These are phyloP conservation scores for Danaus melanippus DNA, from an alignment of 1,140 invertebrate genomes.

Conservation along the genomic window DNA sequence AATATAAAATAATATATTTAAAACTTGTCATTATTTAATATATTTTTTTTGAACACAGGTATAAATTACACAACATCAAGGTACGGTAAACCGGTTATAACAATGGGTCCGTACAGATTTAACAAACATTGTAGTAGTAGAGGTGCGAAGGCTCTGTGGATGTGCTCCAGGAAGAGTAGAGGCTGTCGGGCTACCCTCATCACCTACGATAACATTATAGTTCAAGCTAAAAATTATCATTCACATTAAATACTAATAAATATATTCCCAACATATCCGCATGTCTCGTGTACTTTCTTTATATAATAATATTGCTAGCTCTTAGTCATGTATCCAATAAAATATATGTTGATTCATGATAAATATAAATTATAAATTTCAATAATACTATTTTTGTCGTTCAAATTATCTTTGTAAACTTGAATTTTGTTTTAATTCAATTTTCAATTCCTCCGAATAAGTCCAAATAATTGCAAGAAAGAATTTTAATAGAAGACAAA, in stretches of 20 bases:
- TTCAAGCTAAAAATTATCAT: constrained; percentile 25
- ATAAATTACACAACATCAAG: constrained; percentile 24
- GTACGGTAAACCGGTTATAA: constrained; percentile 29
- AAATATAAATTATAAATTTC: no score
- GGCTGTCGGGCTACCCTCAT: constrained; percentile 30
- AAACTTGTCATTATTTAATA: constrained; percentile 1
- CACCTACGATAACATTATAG: constrained; percentile 23
- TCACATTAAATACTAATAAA: constrained; percentile 3
- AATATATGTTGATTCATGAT: no score
- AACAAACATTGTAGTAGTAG: constrained; percentile 25
- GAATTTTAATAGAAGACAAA: no score
- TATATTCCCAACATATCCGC: no score
- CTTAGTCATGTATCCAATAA: no score
- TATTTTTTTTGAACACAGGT: constrained; percentile 14
- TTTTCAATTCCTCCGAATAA: no score
- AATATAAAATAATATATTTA: not conserved
- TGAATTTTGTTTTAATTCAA: no score
- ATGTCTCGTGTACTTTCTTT: no score
- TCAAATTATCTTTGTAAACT: no score
- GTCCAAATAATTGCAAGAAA: no score
- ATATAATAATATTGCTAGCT: no score
- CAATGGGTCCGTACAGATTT: constrained; percentile 27
- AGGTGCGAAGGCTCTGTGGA: constrained; percentile 24
- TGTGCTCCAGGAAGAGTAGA: constrained; percentile 23
- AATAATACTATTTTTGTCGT: no score